Evolutionary conservation across 2,113 vertebrate genomes (phyloP).

Genomic region (Chaetodon auriga): DNA sequence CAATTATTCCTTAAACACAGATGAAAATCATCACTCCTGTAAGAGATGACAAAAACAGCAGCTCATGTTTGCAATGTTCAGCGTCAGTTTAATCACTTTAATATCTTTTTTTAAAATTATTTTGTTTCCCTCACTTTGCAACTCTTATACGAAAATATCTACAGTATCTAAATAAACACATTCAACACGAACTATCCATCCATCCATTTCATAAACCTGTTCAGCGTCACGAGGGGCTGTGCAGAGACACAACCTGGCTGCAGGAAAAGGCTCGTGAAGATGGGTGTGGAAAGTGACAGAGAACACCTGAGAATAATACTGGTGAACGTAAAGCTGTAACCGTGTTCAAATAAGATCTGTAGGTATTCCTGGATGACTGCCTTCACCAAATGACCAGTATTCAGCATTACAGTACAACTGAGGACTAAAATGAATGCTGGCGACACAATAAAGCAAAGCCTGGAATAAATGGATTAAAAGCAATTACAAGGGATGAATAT

Average conservation of each 20-base stretch:
- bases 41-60: background rate
- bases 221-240: background rate
- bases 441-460: background rate
- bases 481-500: background rate
- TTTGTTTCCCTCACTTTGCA: background rate
- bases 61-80: background rate
- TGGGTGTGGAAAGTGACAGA: background rate
- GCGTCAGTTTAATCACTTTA: background rate
- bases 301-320: no score
- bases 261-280: background rate
- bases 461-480: background rate
- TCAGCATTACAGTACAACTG: background rate
- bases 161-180: background rate
- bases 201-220: background rate
- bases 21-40: background rate
- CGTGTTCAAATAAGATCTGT: background rate
- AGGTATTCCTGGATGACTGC: no score
- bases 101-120: background rate
- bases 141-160: background rate
- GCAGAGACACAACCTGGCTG: background rate
- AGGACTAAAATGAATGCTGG: background rate
- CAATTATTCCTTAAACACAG: background rate
- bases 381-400: background rate
- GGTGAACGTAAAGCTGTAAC: background rate
- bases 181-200: no score